phyloP scores from a whole-genome alignment of 1,140 invertebrate species.

The Panagrolaimus sp. region DNA sequence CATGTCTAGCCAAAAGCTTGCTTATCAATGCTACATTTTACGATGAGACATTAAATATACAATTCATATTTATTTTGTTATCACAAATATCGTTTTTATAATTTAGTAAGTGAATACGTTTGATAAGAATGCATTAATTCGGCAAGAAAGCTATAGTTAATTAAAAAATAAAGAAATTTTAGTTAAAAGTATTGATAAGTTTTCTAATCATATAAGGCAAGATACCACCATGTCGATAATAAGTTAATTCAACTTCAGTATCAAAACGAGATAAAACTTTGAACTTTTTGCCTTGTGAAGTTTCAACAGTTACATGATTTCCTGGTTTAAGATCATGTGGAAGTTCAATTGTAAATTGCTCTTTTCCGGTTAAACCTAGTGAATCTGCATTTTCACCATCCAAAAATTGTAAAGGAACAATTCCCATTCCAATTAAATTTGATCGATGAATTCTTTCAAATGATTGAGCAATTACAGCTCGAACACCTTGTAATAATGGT shows the following conservation, averaged over 20 bases:
- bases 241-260: slow-evolving; percentile 93
- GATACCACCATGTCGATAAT: slow-evolving; percentile 87
- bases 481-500: slow-evolving; percentile 69
- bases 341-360: slow-evolving; percentile 73
- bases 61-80: too few species aligned
- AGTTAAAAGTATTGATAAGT: slow-evolving; percentile 62
- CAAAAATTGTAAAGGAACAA: slow-evolving; percentile 85
- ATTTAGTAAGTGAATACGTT: too few species aligned
- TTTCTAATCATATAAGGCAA: slow-evolving; percentile 94
- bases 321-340: slow-evolving; percentile 69
- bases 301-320: slow-evolving; percentile 65
- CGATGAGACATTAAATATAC: too few species aligned
- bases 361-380: slow-evolving; percentile 77
- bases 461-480: slow-evolving; percentile 80
- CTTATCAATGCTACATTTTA: too few species aligned
- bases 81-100: too few species aligned
- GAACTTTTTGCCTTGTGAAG: slow-evolving; percentile 67
- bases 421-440: slow-evolving; percentile 95
- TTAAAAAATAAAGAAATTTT: too few species aligned
- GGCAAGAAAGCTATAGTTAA: too few species aligned
- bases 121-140: too few species aligned
- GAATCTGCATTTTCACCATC: slow-evolving; percentile 74
- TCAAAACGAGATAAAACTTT: slow-evolving; percentile 78
- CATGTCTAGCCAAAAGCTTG: too few species aligned
- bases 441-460: slow-evolving; percentile 92